phyloP scores from a whole-genome alignment of 2,888 invertebrate genomes.

The Seira musarum region DNA sequence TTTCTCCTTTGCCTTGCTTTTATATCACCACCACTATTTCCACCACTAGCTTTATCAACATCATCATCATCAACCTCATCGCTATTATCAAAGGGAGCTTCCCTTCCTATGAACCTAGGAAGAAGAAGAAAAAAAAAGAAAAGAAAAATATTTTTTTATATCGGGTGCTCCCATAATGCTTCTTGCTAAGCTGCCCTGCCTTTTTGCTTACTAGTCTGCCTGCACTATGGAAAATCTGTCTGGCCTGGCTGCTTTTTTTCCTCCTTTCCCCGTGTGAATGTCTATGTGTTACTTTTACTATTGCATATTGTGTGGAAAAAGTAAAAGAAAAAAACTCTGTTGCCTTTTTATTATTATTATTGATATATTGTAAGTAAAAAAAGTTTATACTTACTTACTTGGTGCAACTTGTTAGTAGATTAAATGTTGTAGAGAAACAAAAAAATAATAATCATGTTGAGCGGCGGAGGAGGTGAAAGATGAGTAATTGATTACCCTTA shows the following conservation, averaged over 20 bases:
- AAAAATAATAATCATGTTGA: not conserved
- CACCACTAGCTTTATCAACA: not conserved
- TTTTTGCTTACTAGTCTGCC: conserved; percentile 35
- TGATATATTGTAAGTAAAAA: conserved; percentile 15
- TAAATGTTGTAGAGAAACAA: conserved; percentile 6
- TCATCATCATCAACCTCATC: conserved; percentile 27
- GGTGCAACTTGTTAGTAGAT: conserved; percentile 32
- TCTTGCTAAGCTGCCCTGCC: conserved; percentile 47
- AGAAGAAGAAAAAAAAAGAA: too few species aligned
- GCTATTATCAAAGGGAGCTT: conserved; percentile 44
- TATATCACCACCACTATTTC: not conserved
- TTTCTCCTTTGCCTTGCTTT: not conserved
- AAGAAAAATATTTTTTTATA: not conserved
- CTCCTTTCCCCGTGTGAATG: conserved; percentile 9
- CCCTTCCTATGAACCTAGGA: conserved; percentile 33
- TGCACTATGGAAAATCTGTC: conserved; percentile 21
- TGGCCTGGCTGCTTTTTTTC: conserved; percentile 14
- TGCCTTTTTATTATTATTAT: conserved; percentile 27
- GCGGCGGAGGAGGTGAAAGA: not conserved
- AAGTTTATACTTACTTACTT: conserved; percentile 16
- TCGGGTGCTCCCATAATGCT: conserved; percentile 24
- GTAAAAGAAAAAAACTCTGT: conserved; percentile 19
- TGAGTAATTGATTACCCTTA: conserved; percentile 27
- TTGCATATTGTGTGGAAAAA: not conserved
- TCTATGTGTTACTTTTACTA: conserved; percentile 12